Conservation (phyloP, 2,113 vertebrate species). For the Oceanites oceanicus region DNA sequence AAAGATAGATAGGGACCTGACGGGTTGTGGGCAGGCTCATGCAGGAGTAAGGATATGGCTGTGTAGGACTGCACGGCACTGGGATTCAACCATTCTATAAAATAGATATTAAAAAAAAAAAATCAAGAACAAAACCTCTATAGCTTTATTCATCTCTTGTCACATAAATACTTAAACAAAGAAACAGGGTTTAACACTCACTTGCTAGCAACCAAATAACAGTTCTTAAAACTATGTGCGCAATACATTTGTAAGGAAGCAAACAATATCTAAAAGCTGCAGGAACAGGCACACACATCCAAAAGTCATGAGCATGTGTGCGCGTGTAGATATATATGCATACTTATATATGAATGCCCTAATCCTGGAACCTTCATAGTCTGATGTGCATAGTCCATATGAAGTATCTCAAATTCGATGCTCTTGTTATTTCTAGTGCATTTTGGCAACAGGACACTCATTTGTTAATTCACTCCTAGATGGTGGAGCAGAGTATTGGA, state of each 20-base stretch:
- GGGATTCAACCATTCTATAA: background rate
- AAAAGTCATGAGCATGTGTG: rapidly evolving
- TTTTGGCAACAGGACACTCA: background rate
- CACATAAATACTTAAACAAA: background rate
- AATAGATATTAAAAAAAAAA: background rate
- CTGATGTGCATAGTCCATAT: background rate
- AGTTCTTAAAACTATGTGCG: background rate
- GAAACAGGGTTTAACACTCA: background rate
- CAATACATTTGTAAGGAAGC: background rate
- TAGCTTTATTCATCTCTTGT: background rate
- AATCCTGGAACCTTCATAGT: background rate
- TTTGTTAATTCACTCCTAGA: background rate
- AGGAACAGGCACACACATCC: rapidly evolving
- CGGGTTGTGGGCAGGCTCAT: background rate
- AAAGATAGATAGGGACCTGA: background rate
- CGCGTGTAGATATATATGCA: too few species aligned
- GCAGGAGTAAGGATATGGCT: background rate
- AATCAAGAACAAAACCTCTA: background rate
- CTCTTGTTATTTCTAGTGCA: background rate
- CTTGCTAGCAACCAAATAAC: background rate
- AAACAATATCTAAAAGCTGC: background rate
- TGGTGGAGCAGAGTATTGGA: background rate
- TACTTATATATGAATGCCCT: background rate
- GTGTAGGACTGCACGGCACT: background rate
- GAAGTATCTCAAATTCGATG: background rate